Base-by-base conservation (phyloP, 2,113 vertebrate genomes). In the Eretmochelys imbricata region DNA sequence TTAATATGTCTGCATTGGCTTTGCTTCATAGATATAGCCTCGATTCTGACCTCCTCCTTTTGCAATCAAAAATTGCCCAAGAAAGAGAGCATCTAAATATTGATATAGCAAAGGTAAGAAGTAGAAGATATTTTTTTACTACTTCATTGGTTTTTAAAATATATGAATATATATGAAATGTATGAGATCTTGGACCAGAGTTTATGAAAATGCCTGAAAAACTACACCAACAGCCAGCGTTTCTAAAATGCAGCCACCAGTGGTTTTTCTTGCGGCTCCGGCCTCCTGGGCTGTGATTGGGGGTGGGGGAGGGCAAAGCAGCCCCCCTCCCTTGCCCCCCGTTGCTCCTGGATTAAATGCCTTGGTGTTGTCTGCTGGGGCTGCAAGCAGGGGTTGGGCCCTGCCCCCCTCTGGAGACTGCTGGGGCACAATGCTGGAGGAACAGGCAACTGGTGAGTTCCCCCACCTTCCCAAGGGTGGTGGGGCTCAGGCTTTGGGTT, bases 101-200 rank as follows among this genome's bases (percentile, higher is more conserved):
- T 16, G 59, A 94, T 80, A 49, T 91, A 82, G 78, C 24, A 57
- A 94, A 95, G 82, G 85, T 97, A 95, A 90, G 82, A 95, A 62
- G 48, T 1, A 1, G 0, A 35, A 42, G 82, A 22, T 85, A 13
- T 50, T 8, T 22, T 91, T 88, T 82, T 82, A 35, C 24, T 84
- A 0, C 35, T 38, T 72, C 20, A 38, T 38, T 72, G 9, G 16
- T n/a, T 72, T 72, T 48, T 48, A 48, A 42, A 25, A 46, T 11
- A 48, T 69, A 19, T 17, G 31, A 69, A n/a, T 69, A 19, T 9
- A 57, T 57, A 29, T 29, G 5, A 59, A 16, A 14, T 35, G 16
- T 35, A 17, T 65, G 59, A 65, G 59, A 29, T 13, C 31, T 75
- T 42, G 69, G 38, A 24, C 69, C 17, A 38, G 69, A 75, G 4